phyloP scores from a whole-genome alignment of 1,140 invertebrate species.

The Drosophila mauritiana region DNA sequence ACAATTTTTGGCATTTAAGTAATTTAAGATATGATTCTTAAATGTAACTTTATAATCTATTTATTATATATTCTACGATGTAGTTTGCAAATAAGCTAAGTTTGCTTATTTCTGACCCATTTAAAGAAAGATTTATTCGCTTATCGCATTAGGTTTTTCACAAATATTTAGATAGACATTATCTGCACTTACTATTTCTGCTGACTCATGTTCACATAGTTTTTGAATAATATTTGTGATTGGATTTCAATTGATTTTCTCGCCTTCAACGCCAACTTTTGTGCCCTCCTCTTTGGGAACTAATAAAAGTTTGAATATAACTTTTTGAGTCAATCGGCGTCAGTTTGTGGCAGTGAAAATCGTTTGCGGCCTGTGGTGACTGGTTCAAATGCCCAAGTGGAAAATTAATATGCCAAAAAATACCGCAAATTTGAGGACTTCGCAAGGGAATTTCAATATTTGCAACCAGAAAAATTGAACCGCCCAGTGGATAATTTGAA shows the following conservation, averaged over 20 bases:
- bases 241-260: constrained; percentile 5
- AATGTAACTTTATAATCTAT: neutral
- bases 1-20: too few relatives aligned
- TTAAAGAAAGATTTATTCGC: neutral
- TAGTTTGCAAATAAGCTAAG: too few relatives aligned
- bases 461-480: constrained; percentile 11
- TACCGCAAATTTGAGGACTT: constrained; percentile 11
- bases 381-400: constrained; percentile 9
- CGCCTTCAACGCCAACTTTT: neutral
- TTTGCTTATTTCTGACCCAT: too few relatives aligned
- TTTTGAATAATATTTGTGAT: constrained; percentile 19
- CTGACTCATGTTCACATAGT: neutral
- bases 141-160: neutral
- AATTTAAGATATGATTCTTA: too few relatives aligned
- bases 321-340: constrained; percentile 29
- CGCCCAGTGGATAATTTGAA: constrained; percentile 19
- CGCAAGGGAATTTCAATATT: constrained; percentile 27
- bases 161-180: neutral
- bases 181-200: constrained; percentile 1
- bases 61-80: too few relatives aligned
- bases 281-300: constrained; percentile 1
- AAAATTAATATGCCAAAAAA: constrained; percentile 23
- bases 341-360: constrained; percentile 30
- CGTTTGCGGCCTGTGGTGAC: constrained; percentile 22
- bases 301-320: constrained; percentile 40